Evolutionary conservation across 2,797 vertebrate genomes (phyloP).

Genomic region (Cyprinodon diabolis): DNA sequence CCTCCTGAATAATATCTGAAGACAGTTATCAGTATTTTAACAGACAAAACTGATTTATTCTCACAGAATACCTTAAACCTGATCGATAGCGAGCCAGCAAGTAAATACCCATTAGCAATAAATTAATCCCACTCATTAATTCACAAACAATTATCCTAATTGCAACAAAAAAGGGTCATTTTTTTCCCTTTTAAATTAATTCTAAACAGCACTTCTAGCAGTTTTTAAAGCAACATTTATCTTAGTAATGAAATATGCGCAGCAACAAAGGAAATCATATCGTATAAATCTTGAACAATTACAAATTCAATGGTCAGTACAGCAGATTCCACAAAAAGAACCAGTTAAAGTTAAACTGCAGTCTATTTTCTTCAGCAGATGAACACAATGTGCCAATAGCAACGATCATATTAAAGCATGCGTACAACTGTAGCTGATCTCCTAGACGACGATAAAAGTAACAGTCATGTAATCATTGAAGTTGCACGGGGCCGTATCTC

Average conservation of each 20-base stretch:
- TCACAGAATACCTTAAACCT: neutral
- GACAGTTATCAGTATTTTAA: neutral
- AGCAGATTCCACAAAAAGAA: conserved; percentile 1
- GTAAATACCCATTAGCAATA: too few relatives aligned
- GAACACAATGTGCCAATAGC: neutral
- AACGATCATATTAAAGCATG: conserved; percentile 18
- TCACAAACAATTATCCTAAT: too few relatives aligned
- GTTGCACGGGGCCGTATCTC: conserved; percentile 1
- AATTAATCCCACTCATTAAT: too few relatives aligned
- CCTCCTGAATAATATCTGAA: too few relatives aligned
- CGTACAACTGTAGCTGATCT: neutral
- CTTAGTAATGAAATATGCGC: conserved; percentile 27
- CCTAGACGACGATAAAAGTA: conserved; percentile 12
- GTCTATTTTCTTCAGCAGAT: conserved; percentile 8
- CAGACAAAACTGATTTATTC: neutral
- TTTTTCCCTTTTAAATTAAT: neutral
- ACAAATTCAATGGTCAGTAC: too few relatives aligned
- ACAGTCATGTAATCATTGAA: conserved; percentile 19
- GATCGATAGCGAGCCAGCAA: too few relatives aligned
- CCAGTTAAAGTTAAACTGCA: conserved; percentile 20
- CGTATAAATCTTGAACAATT: neutral
- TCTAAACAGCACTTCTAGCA: too few relatives aligned
- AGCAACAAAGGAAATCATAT: conserved; percentile 29
- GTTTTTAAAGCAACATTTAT: neutral
- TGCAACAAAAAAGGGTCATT: too few relatives aligned